These are phyloP conservation scores for Pseudopleuronectes americanus DNA, from an alignment of 2,797 vertebrate genomes.

Conservation along the genomic window DNA sequence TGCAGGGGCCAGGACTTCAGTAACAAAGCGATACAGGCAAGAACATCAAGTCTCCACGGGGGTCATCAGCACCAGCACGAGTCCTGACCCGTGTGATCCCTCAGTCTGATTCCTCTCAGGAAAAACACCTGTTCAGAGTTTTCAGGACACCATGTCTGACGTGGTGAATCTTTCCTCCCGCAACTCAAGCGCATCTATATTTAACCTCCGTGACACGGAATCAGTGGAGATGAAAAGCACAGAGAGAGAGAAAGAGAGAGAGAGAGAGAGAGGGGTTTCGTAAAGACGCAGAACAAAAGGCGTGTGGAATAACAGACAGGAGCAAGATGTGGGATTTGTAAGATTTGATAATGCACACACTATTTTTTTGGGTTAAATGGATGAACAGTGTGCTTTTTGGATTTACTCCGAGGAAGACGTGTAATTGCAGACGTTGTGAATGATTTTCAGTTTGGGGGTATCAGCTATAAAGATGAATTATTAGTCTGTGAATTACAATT, in stretches of 20 bases:
- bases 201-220: slow-evolving; percentile 15
- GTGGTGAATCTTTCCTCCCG: too few relatives aligned
- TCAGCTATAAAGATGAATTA: neutral
- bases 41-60: slow-evolving; percentile 29
- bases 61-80: slow-evolving; percentile 33
- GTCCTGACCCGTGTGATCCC: slow-evolving; percentile 39
- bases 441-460: neutral
- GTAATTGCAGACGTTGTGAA: neutral
- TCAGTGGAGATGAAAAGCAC: neutral
- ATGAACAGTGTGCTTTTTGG: neutral
- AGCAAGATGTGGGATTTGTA: neutral
- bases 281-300: neutral
- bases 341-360: neutral
- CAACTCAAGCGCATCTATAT: neutral
- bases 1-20: slow-evolving; percentile 6
- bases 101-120: slow-evolving; percentile 4
- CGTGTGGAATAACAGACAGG: neutral
- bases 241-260: neutral
- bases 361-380: neutral
- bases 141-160: slow-evolving; percentile 2
- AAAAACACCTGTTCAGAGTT: slow-evolving; percentile 24
- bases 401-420: neutral
- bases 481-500: neutral
- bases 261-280: neutral
- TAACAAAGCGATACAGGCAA: slow-evolving; percentile 4